These are phyloP conservation scores for Bujurquina vittata DNA, from an alignment of 2,113 vertebrate genomes.

Conservation along the genomic window DNA sequence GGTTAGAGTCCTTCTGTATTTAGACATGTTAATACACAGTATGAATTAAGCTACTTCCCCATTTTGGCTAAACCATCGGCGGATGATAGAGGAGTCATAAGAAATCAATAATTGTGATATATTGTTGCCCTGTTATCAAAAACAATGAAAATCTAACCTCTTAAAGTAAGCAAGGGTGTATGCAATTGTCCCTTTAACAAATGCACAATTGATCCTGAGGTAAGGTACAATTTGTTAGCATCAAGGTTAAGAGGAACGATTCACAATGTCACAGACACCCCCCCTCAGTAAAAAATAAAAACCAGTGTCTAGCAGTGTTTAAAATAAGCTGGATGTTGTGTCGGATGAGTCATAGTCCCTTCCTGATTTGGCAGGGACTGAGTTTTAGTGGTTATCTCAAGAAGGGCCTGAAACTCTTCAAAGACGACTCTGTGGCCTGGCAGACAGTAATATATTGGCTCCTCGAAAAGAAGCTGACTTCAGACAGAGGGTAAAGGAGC, in stretches of 20 bases:
- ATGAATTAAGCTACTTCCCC: background rate
- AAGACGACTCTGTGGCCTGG: slow-evolving; percentile 58
- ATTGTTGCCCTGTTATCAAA: background rate
- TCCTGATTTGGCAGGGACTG: slow-evolving; percentile 33
- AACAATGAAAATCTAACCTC: background rate
- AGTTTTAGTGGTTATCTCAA: slow-evolving; percentile 59
- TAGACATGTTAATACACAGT: background rate
- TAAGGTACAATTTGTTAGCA: background rate
- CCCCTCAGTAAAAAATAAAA: background rate
- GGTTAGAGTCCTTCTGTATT: background rate
- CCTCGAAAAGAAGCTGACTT: slow-evolving; percentile 57
- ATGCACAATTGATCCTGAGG: background rate
- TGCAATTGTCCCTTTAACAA: background rate
- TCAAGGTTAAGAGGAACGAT: background rate
- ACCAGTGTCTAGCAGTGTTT: background rate
- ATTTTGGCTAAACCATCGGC: background rate
- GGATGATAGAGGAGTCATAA: background rate
- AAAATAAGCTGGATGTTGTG: slow-evolving; percentile 14
- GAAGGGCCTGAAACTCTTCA: slow-evolving; percentile 44
- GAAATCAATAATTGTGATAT: background rate
- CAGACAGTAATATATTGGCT: slow-evolving; percentile 75
- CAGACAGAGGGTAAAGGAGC: slow-evolving; percentile 73
- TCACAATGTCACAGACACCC: background rate
- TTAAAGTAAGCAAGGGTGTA: background rate
- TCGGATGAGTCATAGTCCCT: slow-evolving; percentile 3